Percentiles rank a stretch among this genome's conserved stretches.
Evolutionary conservation across 37 sponge, comb jelly and placozoan genomes (phyloP).

Genomic region (Bolinopsis microptera): DNA sequence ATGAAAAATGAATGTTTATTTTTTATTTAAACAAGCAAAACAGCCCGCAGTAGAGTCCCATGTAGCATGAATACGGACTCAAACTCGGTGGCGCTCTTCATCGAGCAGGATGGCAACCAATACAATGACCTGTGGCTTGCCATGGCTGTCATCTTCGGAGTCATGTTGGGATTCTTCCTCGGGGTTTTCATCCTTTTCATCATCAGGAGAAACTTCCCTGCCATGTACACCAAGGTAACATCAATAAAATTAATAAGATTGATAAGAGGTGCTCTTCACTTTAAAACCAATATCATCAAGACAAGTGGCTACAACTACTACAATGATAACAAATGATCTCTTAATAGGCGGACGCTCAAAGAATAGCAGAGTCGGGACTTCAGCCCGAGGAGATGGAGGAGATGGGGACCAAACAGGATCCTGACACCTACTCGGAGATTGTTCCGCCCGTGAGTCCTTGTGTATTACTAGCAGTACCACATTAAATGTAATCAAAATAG

Average conservation of each 20-base stretch:
- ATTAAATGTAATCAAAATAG: not conserved
- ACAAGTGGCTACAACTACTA: no score
- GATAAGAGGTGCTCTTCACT: no score
- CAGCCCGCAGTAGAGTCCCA: not conserved
- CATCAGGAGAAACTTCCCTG: conserved; percentile 43
- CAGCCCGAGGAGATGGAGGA: not conserved
- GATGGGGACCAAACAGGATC: not conserved
- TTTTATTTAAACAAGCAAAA: no score
- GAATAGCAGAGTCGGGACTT: conserved; percentile 22
- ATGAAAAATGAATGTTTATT: not conserved
- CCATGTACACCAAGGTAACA: conserved; percentile 59
- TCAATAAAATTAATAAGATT: no score
- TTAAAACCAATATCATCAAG: no score
- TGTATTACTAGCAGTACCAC: not conserved
- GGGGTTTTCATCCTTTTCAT: conserved; percentile 22
- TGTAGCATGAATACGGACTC: conserved; percentile 4
- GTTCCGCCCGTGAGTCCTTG: not conserved
- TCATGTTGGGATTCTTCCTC: conserved; percentile 34
- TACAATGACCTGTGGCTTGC: conserved; percentile 54
- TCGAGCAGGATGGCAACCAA: conserved; percentile 43
- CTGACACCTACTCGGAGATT: conserved; percentile 33
- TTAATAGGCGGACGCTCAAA: conserved; percentile 5
- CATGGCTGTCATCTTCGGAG: conserved; percentile 39
- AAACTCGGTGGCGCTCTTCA: not conserved
- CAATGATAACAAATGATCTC: no score